Evolutionary conservation across 2,113 vertebrate genomes (phyloP).

Genomic region (Sceloporus undulatus): DNA sequence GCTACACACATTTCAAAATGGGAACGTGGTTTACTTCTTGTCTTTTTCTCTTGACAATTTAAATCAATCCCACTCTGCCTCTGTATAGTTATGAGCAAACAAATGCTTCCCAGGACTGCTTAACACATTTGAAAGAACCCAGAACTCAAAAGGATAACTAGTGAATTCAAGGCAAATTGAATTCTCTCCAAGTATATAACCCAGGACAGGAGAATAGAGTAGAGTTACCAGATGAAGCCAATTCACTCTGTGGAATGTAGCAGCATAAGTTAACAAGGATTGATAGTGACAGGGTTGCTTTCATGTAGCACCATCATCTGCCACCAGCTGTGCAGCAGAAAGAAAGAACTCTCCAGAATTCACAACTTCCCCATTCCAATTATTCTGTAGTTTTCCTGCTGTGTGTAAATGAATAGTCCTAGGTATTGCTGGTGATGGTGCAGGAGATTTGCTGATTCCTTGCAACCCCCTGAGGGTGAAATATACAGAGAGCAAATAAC

Average conservation of each 20-base stretch:
- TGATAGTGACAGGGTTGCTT: conserved; percentile 75
- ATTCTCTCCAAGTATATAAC: background rate
- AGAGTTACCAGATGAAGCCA: conserved; percentile 62
- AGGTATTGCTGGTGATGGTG: conserved; percentile 67
- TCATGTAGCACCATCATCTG: conserved; percentile 74
- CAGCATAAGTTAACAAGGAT: conserved; percentile 60
- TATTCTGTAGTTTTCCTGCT: conserved; percentile 75
- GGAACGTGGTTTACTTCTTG: background rate
- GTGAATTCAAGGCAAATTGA: background rate
- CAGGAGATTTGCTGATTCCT: conserved; percentile 61
- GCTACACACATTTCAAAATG: background rate
- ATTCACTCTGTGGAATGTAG: conserved; percentile 72
- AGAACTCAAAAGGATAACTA: background rate
- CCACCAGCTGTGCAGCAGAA: conserved; percentile 70
- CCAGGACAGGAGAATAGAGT: background rate
- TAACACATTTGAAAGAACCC: background rate
- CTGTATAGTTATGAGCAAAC: background rate
- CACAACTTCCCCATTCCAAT: conserved; percentile 74
- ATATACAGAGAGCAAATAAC: conserved; percentile 68
- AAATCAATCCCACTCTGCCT: background rate
- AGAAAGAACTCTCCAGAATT: conserved; percentile 76
- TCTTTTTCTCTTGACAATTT: background rate
- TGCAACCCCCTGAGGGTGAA: conserved; percentile 55
- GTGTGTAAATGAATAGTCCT: conserved; percentile 62
- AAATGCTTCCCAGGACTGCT: too few relatives aligned